These are phyloP conservation scores for Meandrina meandrites DNA, from an alignment of 92 coral and sea anemone genomes.

Conservation along the genomic window DNA sequence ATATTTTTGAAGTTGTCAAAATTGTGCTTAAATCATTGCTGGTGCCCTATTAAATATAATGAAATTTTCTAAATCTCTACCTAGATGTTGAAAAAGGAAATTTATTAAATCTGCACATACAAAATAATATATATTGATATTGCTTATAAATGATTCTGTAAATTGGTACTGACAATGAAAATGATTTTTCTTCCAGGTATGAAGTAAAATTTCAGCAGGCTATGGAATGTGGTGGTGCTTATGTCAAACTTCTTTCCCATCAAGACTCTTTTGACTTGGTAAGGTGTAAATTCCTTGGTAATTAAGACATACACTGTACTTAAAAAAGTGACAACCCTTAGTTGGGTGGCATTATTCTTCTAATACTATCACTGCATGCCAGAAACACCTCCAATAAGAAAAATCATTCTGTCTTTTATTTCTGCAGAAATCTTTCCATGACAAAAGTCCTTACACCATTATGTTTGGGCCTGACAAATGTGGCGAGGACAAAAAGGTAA, in stretches of 20 bases:
- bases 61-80: too few species aligned
- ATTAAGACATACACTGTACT: neutral
- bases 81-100: neutral
- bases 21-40: too few species aligned
- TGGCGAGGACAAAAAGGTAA: conserved; percentile 93
- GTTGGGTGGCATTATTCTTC: too few species aligned
- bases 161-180: too few species aligned
- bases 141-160: too few species aligned
- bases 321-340: too few species aligned
- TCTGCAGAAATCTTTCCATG: conserved; percentile 82
- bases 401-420: neutral
- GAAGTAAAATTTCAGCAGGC: conserved; percentile 97
- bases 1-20: too few species aligned
- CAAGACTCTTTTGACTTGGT: conserved; percentile 76
- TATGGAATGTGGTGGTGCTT: conserved; percentile 99
- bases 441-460: conserved; percentile 85
- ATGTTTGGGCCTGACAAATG: conserved; percentile 99
- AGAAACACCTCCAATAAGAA: neutral
- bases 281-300: conserved; percentile 15
- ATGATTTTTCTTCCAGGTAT: conserved; percentile 56
- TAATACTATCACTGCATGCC: neutral
- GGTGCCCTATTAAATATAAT: too few species aligned
- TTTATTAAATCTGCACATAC: neutral
- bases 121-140: too few species aligned
- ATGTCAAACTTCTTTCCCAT: conserved; percentile 82